Evolutionary conservation across 2,888 invertebrate genomes (phyloP).

Genomic region (Eledone cirrhosa): DNA sequence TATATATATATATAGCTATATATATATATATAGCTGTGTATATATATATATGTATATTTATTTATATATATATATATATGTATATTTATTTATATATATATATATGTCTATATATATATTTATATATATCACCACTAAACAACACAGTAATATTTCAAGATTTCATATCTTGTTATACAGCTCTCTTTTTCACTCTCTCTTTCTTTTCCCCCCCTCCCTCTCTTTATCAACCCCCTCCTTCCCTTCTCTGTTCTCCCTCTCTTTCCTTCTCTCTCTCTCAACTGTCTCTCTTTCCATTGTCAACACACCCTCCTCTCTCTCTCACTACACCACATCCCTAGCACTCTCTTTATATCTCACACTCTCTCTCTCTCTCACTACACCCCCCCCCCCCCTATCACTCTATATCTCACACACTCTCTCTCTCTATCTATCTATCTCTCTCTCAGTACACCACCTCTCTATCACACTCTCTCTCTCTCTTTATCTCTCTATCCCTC

Average conservation of each 20-base stretch:
- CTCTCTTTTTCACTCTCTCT: conserved; percentile 16
- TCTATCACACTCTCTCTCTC: too few relatives aligned
- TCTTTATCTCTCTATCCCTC: too few relatives aligned
- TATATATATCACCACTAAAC: neutral
- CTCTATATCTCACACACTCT: too few relatives aligned
- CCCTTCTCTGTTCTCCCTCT: neutral
- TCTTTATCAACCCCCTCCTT: neutral
- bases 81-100: neutral
- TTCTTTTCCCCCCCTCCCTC: neutral
- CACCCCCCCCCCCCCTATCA: too few relatives aligned
- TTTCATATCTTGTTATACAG: too few relatives aligned
- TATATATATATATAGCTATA: neutral
- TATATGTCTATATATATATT: neutral
- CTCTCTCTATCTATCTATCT: too few relatives aligned
- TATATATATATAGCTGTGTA: too few relatives aligned
- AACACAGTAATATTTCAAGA: too few relatives aligned
- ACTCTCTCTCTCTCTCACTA: too few relatives aligned
- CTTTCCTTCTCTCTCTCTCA: conserved; percentile 10
- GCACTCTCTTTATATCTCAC: neutral
- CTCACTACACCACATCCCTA: too few relatives aligned
- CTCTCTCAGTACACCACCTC: too few relatives aligned
- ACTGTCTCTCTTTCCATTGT: neutral
- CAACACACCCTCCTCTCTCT: too few relatives aligned
- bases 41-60: neutral
- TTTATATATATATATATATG: neutral